These are phyloP conservation scores for Andricus quercusramuli DNA, from an alignment of 2,888 invertebrate genomes.

Conservation along the genomic window DNA sequence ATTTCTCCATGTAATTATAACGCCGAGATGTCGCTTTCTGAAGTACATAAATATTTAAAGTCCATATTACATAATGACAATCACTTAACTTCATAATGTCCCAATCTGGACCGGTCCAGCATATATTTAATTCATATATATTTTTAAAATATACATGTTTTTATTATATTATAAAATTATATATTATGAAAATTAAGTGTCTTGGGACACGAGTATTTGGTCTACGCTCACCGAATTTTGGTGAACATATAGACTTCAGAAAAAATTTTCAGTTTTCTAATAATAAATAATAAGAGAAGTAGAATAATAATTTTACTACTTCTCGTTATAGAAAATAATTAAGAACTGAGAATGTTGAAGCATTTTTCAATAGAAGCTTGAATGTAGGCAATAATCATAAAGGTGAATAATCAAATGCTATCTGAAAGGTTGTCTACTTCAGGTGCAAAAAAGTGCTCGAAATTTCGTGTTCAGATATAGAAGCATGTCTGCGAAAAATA, in stretches of 20 bases:
- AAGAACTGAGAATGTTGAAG: not conserved
- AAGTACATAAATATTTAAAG: not conserved
- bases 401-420: not conserved
- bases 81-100: no score
- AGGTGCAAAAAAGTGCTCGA: not conserved
- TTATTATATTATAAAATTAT: no score
- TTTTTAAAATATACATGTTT: no score
- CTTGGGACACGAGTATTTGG: no score
- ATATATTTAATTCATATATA: no score
- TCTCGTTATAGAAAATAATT: not conserved
- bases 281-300: not conserved
- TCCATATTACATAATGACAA: conserved; percentile 1
- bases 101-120: no score
- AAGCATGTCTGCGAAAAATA: not conserved
- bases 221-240: no score
- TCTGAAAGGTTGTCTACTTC: not conserved
- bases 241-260: no score
- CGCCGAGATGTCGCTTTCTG: not conserved
- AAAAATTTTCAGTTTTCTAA: not conserved
- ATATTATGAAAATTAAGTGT: no score
- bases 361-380: not conserved
- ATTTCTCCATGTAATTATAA: not conserved
- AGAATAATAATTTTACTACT: not conserved
- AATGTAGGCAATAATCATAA: not conserved
- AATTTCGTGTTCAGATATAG: not conserved